These are phyloP conservation scores for Drosophila burlai DNA, from an alignment of 1,140 invertebrate species.

Conservation along the genomic window DNA sequence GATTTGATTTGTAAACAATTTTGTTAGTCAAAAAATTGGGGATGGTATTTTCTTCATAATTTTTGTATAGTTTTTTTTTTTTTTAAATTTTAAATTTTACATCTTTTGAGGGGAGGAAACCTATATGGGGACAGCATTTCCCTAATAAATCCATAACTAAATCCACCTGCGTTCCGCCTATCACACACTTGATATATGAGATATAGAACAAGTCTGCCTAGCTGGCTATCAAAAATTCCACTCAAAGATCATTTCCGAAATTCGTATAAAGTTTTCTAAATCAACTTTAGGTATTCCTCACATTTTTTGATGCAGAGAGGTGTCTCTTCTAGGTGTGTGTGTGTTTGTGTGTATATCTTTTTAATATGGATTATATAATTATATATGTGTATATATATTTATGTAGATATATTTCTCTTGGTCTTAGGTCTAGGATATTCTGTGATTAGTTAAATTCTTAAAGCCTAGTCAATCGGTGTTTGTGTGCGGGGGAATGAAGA, in stretches of 20 bases:
- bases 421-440: not conserved
- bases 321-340: not conserved
- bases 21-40: slow-evolving; percentile 14
- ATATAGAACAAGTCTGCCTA: slow-evolving; percentile 11
- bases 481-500: not conserved
- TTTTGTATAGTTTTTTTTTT: not conserved
- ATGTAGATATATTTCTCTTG: not conserved
- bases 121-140: not conserved
- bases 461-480: not conserved
- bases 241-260: slow-evolving; percentile 24
- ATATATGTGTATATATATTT: slow-evolving; percentile 32
- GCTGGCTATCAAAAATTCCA: slow-evolving; percentile 10
- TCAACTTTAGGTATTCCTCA: slow-evolving; percentile 19
- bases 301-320: not conserved
- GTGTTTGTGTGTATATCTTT: slow-evolving; percentile 22
- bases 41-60: not conserved
- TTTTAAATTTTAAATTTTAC: no score
- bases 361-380: slow-evolving; percentile 30
- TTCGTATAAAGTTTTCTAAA: slow-evolving; percentile 31
- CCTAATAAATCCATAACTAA: slow-evolving; percentile 17
- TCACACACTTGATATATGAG: slow-evolving; percentile 26
- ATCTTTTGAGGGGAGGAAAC: not conserved
- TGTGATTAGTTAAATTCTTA: slow-evolving; percentile 7
- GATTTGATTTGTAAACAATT: slow-evolving; percentile 46
- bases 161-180: slow-evolving; percentile 34